phyloP scores from a whole-genome alignment of 1,140 invertebrate species.

The Panagrolaimus sp. region DNA sequence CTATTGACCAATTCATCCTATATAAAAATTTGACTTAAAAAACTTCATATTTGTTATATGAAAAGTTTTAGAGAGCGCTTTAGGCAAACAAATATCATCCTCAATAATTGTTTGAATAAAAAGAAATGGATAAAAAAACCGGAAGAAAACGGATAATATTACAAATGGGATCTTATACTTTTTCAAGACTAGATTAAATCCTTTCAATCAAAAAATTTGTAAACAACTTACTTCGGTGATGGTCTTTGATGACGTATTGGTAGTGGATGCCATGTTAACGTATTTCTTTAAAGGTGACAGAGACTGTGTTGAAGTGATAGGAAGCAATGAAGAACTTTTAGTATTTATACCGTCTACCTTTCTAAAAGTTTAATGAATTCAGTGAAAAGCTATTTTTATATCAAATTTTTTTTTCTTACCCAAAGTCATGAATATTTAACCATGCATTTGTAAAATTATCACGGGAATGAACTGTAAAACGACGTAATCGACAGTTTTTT shows the following conservation, averaged over 20 bases:
- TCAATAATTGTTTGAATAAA: constrained; percentile 12
- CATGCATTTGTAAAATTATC: constrained; percentile 20
- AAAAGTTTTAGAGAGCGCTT: background rate
- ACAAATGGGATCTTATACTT: constrained; percentile 2
- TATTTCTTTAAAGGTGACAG: background rate
- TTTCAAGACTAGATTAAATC: constrained; percentile 10
- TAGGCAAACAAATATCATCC: constrained; percentile 12
- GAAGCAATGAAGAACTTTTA: background rate
- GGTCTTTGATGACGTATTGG: background rate
- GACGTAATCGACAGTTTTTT: constrained; percentile 1
- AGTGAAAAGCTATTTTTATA: background rate
- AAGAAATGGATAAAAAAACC: constrained; percentile 13
- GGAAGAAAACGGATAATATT: background rate
- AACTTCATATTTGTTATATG: too few species aligned
- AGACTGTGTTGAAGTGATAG: background rate
- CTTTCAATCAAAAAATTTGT: constrained; percentile 7
- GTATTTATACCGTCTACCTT: background rate
- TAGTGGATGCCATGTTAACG: too few species aligned
- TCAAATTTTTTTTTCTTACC: background rate
- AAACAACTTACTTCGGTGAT: constrained; percentile 13
- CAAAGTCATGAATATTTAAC: constrained; percentile 15
- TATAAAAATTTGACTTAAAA: too few species aligned
- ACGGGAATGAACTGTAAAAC: constrained; percentile 15
- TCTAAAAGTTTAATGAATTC: background rate
- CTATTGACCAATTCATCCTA: too few species aligned